Percentiles rank a stretch among this genome's conserved stretches.
Conservation (phyloP, 2,113 vertebrate species). For the Pteronura brasiliensis region DNA sequence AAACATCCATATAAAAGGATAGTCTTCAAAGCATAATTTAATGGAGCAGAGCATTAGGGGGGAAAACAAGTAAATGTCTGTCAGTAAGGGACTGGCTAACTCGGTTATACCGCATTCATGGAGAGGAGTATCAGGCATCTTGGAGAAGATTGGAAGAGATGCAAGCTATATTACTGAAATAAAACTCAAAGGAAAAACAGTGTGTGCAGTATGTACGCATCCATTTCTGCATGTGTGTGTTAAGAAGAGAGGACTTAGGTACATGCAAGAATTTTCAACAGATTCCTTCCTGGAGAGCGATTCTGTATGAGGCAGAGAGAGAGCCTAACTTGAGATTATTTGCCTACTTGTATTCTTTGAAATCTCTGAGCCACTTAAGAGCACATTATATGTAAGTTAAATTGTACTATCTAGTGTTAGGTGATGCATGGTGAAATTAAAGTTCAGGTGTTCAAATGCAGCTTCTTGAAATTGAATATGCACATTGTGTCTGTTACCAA, state of each 20-base stretch:
- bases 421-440: neutral
- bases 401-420: neutral
- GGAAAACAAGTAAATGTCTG: neutral
- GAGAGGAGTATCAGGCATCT: neutral
- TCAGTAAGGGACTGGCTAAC: neutral
- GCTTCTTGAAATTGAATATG: neutral
- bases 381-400: neutral
- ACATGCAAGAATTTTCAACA: neutral
- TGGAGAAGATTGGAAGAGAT: neutral
- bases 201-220: neutral
- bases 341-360: neutral
- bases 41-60: neutral
- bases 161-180: neutral
- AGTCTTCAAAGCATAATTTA: neutral
- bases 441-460: neutral
- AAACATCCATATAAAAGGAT: neutral
- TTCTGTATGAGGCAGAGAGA: neutral
- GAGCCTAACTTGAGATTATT: neutral
- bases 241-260: neutral
- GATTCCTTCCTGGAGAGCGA: neutral
- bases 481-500: neutral
- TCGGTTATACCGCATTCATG: fast-evolving
- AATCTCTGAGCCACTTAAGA: neutral
- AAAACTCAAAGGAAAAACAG: neutral
- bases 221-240: neutral